These are phyloP conservation scores for Polydrusus cervinus DNA, from an alignment of 2,888 invertebrate species.

Conservation along the genomic window DNA sequence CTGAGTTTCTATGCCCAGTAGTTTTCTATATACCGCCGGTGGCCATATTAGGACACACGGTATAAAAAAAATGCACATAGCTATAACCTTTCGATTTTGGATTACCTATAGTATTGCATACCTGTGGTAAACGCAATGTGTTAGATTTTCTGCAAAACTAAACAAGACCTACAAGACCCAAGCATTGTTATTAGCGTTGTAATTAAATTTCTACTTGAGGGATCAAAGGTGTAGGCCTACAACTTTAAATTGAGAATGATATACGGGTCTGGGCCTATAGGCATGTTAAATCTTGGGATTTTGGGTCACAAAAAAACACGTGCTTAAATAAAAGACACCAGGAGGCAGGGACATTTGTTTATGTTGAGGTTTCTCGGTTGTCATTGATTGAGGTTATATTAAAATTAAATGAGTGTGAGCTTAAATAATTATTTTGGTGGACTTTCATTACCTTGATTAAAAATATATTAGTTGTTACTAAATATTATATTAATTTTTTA, in stretches of 20 bases:
- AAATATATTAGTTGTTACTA: no score
- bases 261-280: neutral
- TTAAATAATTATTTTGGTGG: no score
- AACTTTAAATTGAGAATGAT: conserved; percentile 18
- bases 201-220: conserved; percentile 53
- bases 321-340: neutral
- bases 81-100: no score
- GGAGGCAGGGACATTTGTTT: neutral
- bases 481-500: no score
- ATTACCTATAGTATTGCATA: neutral
- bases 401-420: no score
- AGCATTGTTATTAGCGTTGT: conserved; percentile 45
- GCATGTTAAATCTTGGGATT: conserved; percentile 3
- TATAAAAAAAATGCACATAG: no score
- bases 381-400: no score
- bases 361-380: no score
- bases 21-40: no score
- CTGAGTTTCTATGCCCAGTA: no score
- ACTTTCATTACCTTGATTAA: no score
- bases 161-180: conserved; percentile 37
- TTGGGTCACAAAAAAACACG: neutral
- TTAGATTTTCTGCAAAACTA: conserved; percentile 22
- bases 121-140: neutral
- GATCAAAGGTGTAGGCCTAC: conserved; percentile 43
- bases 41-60: no score